phyloP scores from a whole-genome alignment of 2,888 invertebrate species.

The Anticlea derivata region DNA sequence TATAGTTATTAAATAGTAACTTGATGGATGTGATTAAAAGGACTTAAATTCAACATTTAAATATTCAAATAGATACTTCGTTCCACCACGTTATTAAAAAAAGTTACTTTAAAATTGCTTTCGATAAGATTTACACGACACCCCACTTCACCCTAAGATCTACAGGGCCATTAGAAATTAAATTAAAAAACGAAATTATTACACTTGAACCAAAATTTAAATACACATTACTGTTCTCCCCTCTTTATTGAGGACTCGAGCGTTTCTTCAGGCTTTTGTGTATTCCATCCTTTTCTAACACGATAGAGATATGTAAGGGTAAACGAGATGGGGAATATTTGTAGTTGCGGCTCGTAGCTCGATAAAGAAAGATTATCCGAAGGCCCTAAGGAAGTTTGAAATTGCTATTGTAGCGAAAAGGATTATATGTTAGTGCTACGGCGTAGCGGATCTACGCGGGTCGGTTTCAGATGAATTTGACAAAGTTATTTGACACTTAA shows the following conservation, averaged over 20 bases:
- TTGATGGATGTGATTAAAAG: too few relatives aligned
- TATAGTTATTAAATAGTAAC: too few relatives aligned
- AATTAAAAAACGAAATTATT: slow-evolving; percentile 83
- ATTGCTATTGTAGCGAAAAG: slow-evolving; percentile 85
- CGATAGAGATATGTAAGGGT: slow-evolving; percentile 33
- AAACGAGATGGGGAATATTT: slow-evolving; percentile 51
- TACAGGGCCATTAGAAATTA: slow-evolving; percentile 76
- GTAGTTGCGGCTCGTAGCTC: slow-evolving; percentile 70
- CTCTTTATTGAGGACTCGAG: slow-evolving; percentile 79
- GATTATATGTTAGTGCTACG: slow-evolving; percentile 84
- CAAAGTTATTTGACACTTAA: not conserved
- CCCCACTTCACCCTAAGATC: slow-evolving; percentile 58
- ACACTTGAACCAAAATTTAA: slow-evolving; percentile 82
- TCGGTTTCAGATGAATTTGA: slow-evolving; percentile 58
- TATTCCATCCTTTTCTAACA: slow-evolving; percentile 47
- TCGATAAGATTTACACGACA: slow-evolving; percentile 53
- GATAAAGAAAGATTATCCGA: slow-evolving; percentile 85
- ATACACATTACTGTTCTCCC: slow-evolving; percentile 80
- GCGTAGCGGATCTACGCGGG: slow-evolving; percentile 70
- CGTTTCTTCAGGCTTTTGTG: slow-evolving; percentile 64
- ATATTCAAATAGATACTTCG: slow-evolving; percentile 30
- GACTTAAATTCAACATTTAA: slow-evolving; percentile 4
- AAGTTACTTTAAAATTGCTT: slow-evolving; percentile 49
- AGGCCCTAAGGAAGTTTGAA: slow-evolving; percentile 85
- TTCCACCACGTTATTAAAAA: slow-evolving; percentile 22